phyloP scores from a whole-genome alignment of 2,113 vertebrate species.

The Daubentonia madagascariensis region DNA sequence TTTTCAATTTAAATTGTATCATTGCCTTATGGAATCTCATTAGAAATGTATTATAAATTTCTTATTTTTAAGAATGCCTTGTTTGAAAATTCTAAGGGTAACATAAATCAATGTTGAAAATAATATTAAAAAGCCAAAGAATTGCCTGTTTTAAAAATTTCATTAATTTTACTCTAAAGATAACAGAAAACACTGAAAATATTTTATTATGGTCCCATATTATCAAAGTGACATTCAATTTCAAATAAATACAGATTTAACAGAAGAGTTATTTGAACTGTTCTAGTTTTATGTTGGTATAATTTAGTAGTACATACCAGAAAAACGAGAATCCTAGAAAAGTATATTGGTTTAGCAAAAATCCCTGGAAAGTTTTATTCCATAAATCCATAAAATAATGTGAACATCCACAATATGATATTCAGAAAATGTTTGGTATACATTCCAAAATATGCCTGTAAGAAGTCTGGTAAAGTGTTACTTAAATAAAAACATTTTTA shows the following conservation, averaged over 20 bases:
- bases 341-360: not conserved
- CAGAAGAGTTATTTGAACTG: not conserved
- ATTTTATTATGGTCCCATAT: not conserved
- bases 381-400: not conserved
- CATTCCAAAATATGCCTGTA: not conserved
- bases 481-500: not conserved
- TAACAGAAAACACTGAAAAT: not conserved
- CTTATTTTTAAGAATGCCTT: not conserved
- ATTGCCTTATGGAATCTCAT: not conserved
- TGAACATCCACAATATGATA: not conserved
- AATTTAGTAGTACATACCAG: not conserved
- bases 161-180: not conserved
- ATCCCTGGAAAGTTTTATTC: not conserved
- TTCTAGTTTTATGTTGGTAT: not conserved
- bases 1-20: not conserved
- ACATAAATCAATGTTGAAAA: not conserved
- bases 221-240: not conserved
- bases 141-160: not conserved
- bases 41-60: not conserved
- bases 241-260: not conserved
- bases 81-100: not conserved
- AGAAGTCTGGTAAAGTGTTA: not conserved
- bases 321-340: not conserved
- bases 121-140: not conserved
- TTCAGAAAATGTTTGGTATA: not conserved